Evolutionary conservation across 1,140 invertebrate genomes (phyloP).

Genomic region (Dolichoris vasculosae): DNA sequence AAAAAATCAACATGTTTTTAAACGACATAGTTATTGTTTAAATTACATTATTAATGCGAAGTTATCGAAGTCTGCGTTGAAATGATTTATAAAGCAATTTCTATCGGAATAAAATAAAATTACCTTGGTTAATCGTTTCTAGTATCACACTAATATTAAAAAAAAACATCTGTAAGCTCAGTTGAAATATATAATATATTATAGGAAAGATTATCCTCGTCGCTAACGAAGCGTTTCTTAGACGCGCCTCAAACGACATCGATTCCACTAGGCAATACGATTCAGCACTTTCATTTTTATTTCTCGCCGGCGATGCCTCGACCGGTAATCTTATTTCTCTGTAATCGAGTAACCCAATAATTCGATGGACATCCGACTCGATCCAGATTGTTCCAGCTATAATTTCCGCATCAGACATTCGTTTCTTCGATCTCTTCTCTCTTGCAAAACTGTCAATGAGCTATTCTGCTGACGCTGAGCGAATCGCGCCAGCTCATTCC

Average conservation of each 20-base stretch:
- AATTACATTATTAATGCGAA: no score
- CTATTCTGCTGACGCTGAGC: constrained; percentile 27
- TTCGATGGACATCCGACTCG: constrained; percentile 26
- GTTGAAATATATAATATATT: not conserved
- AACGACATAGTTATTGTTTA: no score
- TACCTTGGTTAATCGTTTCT: not conserved
- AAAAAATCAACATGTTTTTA: no score
- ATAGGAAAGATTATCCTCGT: constrained; percentile 14
- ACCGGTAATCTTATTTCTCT: constrained; percentile 33
- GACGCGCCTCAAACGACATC: not conserved
- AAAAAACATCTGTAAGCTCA: not conserved
- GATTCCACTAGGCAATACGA: not conserved
- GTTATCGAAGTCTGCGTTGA: no score
- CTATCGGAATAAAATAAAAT: not conserved
- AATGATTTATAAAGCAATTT: not conserved
- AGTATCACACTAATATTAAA: not conserved
- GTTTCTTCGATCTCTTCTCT: not conserved
- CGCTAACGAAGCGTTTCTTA: not conserved
- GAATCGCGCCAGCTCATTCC: not conserved
- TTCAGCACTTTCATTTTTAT: not conserved
- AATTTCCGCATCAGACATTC: constrained; percentile 39
- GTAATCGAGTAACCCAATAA: constrained; percentile 31
- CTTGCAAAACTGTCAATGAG: not conserved
- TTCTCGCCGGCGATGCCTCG: not conserved
- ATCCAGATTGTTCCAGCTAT: constrained; percentile 33